Evolutionary conservation across 2,113 vertebrate species (phyloP), one percentile per base, ranked within the genome.

Genomic region (Equus quagga): DNA sequence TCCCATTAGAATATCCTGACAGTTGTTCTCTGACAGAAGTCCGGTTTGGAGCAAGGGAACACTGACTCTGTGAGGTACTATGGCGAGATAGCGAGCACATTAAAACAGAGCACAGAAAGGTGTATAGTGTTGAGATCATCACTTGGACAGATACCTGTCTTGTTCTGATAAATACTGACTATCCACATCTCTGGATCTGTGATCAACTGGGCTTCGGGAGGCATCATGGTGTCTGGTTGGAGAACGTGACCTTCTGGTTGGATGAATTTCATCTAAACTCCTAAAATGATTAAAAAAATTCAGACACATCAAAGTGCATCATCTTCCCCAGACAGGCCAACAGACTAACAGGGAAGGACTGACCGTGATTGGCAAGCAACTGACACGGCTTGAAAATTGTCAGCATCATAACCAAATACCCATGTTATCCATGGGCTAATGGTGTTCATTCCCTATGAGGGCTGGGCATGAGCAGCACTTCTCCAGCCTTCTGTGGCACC

Each of bases 221-320:
- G 99, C 98, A 99, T 99, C 99, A 78, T 99, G 99, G 99, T 99
- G 99, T 98, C 98, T 99, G 95, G 99, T 99, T 96, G 99, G 99
- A 97, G 99, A 99, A 96, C 99, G 99, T 98, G 99, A 99, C 96
- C 99, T 99, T 98, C 99, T 99, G 95, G 99, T 99, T 98, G 99
- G 99, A 99, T 99, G 99, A 98, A 99, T 99, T 99, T 99, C 99
- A 99, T 99, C 99, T 98, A 99, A 99, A 98, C 99, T 99, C 99
- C 99, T 99, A 97, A 92, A 98, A 97, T 78, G 51, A 96, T 87
- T 76, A 96, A 58, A 97, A 91, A 98, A 96, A 76, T 97, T 79
- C 19, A 62, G 54, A 95, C 9, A 70, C 0, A 2, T 79, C 81
- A 94, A 94, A 73, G 87, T 28, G 2, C 54, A 87, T 65, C 28